phyloP scores from a whole-genome alignment of 2,888 invertebrate species.

The Drosophila stalkeri region DNA sequence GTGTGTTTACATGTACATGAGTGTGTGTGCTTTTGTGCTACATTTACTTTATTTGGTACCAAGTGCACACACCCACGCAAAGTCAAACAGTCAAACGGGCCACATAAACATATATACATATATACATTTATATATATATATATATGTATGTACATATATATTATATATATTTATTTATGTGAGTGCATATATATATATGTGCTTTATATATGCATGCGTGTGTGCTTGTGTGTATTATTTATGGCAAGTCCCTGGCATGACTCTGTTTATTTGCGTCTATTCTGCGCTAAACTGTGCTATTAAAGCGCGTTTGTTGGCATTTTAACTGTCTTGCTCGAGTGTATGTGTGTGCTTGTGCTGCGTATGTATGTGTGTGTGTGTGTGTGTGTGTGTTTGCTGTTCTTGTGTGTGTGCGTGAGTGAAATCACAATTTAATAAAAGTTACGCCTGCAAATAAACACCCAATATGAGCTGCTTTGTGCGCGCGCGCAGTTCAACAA shows the following conservation, averaged over 20 bases:
- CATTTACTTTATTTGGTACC: conserved; percentile 74
- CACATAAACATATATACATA: conserved; percentile 5
- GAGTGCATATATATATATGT: conserved; percentile 22
- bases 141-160: conserved; percentile 3
- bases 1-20: conserved; percentile 24
- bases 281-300: conserved; percentile 80
- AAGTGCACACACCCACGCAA: conserved; percentile 65
- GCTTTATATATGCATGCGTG: neutral
- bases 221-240: conserved; percentile 50
- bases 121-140: conserved; percentile 4
- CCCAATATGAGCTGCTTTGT: conserved; percentile 32
- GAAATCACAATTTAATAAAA: conserved; percentile 80
- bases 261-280: conserved; percentile 79
- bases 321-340: conserved; percentile 61
- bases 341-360: conserved; percentile 3
- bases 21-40: conserved; percentile 60
- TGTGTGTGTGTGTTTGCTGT: conserved; percentile 18
- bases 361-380: neutral
- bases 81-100: conserved; percentile 58
- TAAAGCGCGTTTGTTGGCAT: conserved; percentile 79
- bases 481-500: conserved; percentile 46
- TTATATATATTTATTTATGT: conserved; percentile 33
- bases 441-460: conserved; percentile 78
- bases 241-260: conserved; percentile 67
- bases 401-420: conserved; percentile 49